These are phyloP conservation scores for Leuciscus waleckii DNA, from an alignment of 2,797 vertebrate species.

Conservation along the genomic window DNA sequence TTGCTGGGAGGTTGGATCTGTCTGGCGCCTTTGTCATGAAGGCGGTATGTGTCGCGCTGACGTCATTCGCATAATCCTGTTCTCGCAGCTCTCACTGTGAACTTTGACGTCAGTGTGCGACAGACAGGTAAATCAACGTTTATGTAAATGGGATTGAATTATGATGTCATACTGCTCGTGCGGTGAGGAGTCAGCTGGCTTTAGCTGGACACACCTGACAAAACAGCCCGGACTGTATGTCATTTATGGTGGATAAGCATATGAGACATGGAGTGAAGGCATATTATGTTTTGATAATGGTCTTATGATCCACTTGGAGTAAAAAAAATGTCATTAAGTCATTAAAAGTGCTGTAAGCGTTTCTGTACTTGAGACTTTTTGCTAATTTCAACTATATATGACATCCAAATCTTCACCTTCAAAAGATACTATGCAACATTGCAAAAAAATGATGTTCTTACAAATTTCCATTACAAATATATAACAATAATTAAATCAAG, in stretches of 20 bases:
- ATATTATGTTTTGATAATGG: background rate
- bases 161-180: slow-evolving; percentile 29
- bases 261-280: too few species aligned
- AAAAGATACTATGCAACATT: background rate
- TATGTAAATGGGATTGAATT: slow-evolving; percentile 27
- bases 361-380: background rate
- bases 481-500: too few species aligned
- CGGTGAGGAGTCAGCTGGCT: slow-evolving; percentile 33
- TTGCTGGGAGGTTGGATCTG: slow-evolving; percentile 31
- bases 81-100: background rate
- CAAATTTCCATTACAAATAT: too few species aligned
- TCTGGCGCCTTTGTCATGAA: slow-evolving; percentile 22
- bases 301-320: background rate
- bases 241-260: background rate
- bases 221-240: slow-evolving; percentile 65
- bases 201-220: slow-evolving; percentile 70
- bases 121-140: background rate
- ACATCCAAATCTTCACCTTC: background rate
- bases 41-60: slow-evolving; percentile 45
- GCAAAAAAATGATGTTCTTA: background rate
- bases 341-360: background rate
- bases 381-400: background rate
- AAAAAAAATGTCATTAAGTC: background rate
- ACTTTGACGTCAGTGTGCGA: slow-evolving; percentile 10
- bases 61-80: slow-evolving; percentile 10